A percentile compares a stretch with the other conserved stretches of the same genome.
These are phyloP conservation scores for Atta texana DNA, from an alignment of 1,140 invertebrate genomes.

Conservation along the genomic window DNA sequence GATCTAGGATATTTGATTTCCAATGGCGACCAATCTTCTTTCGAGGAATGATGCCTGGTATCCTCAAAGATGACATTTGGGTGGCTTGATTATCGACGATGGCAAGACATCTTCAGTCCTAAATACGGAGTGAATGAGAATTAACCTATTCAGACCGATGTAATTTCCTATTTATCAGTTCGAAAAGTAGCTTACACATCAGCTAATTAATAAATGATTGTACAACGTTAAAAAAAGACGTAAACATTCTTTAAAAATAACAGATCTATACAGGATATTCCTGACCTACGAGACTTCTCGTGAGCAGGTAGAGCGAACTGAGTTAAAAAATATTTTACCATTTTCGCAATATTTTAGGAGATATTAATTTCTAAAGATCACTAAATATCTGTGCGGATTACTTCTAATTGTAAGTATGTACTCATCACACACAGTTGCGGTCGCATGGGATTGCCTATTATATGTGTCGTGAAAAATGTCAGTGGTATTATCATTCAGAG, in stretches of 20 bases:
- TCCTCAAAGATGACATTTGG: slow-evolving; percentile 82
- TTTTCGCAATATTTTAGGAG: too few relatives aligned
- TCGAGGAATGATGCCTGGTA: not conserved
- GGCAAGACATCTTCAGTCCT: slow-evolving; percentile 77
- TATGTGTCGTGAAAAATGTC: too few relatives aligned
- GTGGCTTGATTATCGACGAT: slow-evolving; percentile 70
- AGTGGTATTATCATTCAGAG: too few relatives aligned
- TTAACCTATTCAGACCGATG: slow-evolving; percentile 44
- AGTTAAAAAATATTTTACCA: too few relatives aligned
- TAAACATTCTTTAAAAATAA: not conserved
- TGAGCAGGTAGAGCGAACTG: too few relatives aligned
- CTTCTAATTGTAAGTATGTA: too few relatives aligned
- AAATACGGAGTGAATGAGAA: slow-evolving; percentile 76
- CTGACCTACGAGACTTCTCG: too few relatives aligned
- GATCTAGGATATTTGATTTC: slow-evolving; percentile 13
- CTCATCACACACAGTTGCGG: too few relatives aligned
- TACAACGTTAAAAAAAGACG: not conserved
- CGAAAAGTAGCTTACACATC: not conserved
- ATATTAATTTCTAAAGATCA: too few relatives aligned
- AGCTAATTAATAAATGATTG: slow-evolving; percentile 1
- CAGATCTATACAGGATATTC: not conserved
- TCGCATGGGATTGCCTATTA: too few relatives aligned
- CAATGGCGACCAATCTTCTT: slow-evolving; percentile 7
- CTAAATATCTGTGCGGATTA: too few relatives aligned
- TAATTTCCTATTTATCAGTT: slow-evolving; percentile 16